phyloP scores from a whole-genome alignment of 2,888 invertebrate genomes.

The Cacoxenus indagator region DNA sequence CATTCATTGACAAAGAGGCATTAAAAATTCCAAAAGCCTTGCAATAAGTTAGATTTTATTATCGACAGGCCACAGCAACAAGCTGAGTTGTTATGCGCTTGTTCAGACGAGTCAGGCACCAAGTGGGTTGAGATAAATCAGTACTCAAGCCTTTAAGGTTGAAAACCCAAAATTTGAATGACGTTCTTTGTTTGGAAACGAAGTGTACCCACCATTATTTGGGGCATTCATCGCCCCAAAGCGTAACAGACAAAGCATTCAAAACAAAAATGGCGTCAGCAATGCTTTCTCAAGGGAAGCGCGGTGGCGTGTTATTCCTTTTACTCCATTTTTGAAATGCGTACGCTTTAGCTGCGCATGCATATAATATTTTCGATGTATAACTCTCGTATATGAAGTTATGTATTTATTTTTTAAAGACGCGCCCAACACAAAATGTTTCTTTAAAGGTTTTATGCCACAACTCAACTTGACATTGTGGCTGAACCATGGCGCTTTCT shows the following conservation, averaged over 20 bases:
- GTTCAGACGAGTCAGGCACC: no score
- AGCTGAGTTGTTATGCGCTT: no score
- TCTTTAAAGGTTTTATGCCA: slow-evolving; percentile 36
- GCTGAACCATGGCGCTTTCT: slow-evolving; percentile 33
- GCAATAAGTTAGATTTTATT: no score
- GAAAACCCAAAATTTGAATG: no score
- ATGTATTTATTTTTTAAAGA: background rate
- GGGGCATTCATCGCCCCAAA: background rate
- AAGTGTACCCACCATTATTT: no score
- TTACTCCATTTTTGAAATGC: background rate
- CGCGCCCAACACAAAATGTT: background rate
- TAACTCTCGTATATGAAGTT: no score
- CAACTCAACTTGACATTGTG: slow-evolving; percentile 58
- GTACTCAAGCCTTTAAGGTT: no score
- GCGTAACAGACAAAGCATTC: background rate
- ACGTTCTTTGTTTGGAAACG: background rate
- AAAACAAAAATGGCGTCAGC: background rate
- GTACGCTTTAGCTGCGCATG: background rate
- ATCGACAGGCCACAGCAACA: no score
- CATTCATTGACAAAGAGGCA: no score
- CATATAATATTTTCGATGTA: background rate
- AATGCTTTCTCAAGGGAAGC: background rate
- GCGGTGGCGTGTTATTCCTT: background rate
- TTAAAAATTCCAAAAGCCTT: no score
- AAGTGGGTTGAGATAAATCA: no score